phyloP scores from a whole-genome alignment of 2,888 invertebrate species.

The Phymatocera aterrima region DNA sequence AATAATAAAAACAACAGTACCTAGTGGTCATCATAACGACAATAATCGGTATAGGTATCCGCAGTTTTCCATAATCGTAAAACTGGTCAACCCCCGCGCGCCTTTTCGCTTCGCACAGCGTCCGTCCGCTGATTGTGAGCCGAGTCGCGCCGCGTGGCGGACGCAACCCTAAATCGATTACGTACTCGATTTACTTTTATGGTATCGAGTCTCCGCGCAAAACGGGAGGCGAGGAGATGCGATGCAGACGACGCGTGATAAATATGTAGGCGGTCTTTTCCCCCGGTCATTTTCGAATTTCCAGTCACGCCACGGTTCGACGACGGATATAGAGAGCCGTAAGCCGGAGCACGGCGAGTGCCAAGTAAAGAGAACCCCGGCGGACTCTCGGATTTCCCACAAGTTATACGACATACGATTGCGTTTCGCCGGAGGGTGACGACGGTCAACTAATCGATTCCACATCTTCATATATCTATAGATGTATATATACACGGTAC shows the following conservation, averaged over 20 bases:
- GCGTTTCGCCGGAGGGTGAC: slow-evolving; percentile 25
- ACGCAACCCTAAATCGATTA: slow-evolving; percentile 57
- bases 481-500: not conserved
- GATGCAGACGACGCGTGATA: slow-evolving; percentile 39
- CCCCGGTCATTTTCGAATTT: slow-evolving; percentile 27
- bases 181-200: slow-evolving; percentile 56
- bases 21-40: slow-evolving; percentile 20
- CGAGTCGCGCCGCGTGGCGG: slow-evolving; percentile 53
- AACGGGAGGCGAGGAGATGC: slow-evolving; percentile 38
- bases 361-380: slow-evolving; percentile 15
- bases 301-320: slow-evolving; percentile 37
- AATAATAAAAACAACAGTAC: slow-evolving; percentile 34
- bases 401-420: slow-evolving; percentile 28
- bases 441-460: slow-evolving; percentile 39
- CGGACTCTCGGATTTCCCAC: slow-evolving; percentile 14
- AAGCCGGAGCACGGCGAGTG: not conserved
- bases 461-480: not conserved
- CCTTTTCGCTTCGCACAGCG: slow-evolving; percentile 43
- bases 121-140: too few relatives aligned
- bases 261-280: slow-evolving; percentile 32
- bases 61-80: slow-evolving; percentile 58
- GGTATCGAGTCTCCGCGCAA: slow-evolving; percentile 48
- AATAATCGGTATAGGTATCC: slow-evolving; percentile 55
- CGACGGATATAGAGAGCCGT: slow-evolving; percentile 8
- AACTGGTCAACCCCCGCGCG: slow-evolving; percentile 49